A percentile compares a stretch with the other conserved stretches of the same genome.
Conservation (phyloP, 2,797 vertebrate species). For the Muraenolepis orangiensis region DNA sequence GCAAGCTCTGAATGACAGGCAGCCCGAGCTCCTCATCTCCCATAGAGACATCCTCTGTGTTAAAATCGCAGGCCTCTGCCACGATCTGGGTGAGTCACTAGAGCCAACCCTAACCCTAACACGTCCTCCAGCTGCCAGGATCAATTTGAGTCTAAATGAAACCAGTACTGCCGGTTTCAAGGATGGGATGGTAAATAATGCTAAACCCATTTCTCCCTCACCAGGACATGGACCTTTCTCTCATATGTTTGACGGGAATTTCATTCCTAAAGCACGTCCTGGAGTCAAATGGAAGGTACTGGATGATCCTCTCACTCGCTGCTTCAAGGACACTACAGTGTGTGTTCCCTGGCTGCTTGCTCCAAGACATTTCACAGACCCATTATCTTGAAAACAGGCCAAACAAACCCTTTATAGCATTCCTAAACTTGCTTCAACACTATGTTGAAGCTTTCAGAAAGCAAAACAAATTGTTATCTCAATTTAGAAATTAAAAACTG, state of each 20-base stretch:
- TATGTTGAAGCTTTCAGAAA: too few species aligned
- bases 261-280: constrained; percentile 83
- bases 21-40: constrained; percentile 84
- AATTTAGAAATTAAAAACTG: too few species aligned
- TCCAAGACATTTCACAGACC: not conserved
- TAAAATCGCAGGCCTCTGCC: constrained; percentile 94
- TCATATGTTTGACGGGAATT: constrained; percentile 91
- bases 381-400: not conserved
- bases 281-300: constrained; percentile 81
- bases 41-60: constrained; percentile 88
- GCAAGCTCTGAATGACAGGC: constrained; percentile 75
- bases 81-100: constrained; percentile 86
- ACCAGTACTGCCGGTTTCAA: too few species aligned
- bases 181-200: not conserved
- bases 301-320: not conserved
- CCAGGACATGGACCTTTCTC: constrained; percentile 96
- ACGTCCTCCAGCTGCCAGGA: not conserved
- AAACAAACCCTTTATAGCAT: not conserved
- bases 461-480: too few species aligned
- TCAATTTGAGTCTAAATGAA: too few species aligned
- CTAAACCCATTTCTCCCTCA: constrained; percentile 30
- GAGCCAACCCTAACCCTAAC: not conserved
- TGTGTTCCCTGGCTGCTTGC: not conserved
- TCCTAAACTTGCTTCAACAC: not conserved
- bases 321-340: not conserved